Evolutionary conservation across 2,797 vertebrate species (phyloP).

Genomic region (Austrolebias charrua): DNA sequence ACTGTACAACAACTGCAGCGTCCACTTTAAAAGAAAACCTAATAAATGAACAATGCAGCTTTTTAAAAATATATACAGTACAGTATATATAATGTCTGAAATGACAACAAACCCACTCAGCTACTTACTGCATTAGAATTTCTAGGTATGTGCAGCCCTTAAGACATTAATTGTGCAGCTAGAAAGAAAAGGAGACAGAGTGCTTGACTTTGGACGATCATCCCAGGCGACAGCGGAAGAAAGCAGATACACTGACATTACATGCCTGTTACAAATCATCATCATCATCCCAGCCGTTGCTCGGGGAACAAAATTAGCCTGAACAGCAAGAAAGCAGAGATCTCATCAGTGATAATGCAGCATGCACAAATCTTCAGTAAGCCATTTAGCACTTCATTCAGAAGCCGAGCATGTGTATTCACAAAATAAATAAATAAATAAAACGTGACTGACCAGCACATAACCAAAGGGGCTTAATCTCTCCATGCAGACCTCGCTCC

Average conservation of each 20-base stretch:
- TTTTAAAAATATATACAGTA: background rate
- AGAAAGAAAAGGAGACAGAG: slow-evolving; percentile 17
- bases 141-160: slow-evolving; percentile 1
- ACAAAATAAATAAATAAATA: slow-evolving; percentile 22
- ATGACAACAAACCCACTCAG: background rate
- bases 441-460: slow-evolving; percentile 87
- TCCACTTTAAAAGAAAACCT: background rate
- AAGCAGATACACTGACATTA: slow-evolving; percentile 53
- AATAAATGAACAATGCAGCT: slow-evolving; percentile 1
- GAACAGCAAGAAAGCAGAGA: slow-evolving; percentile 38
- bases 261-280: slow-evolving; percentile 55
- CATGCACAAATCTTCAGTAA: slow-evolving; percentile 6
- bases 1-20: slow-evolving; percentile 20
- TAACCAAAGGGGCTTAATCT: slow-evolving; percentile 93
- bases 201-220: slow-evolving; percentile 27
- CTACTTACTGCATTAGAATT: background rate
- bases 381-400: slow-evolving; percentile 28
- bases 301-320: slow-evolving; percentile 51
- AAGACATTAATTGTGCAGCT: slow-evolving; percentile 1
- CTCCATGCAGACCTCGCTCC: slow-evolving; percentile 98
- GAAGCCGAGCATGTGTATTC: slow-evolving; percentile 39
- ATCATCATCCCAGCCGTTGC: slow-evolving; percentile 34
- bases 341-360: slow-evolving; percentile 21
- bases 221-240: slow-evolving; percentile 37
- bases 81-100: background rate